A percentile compares a stretch with the other conserved stretches of the same genome.
Conservation (phyloP, 2,797 vertebrate species). For the Acridotheres tristis region DNA sequence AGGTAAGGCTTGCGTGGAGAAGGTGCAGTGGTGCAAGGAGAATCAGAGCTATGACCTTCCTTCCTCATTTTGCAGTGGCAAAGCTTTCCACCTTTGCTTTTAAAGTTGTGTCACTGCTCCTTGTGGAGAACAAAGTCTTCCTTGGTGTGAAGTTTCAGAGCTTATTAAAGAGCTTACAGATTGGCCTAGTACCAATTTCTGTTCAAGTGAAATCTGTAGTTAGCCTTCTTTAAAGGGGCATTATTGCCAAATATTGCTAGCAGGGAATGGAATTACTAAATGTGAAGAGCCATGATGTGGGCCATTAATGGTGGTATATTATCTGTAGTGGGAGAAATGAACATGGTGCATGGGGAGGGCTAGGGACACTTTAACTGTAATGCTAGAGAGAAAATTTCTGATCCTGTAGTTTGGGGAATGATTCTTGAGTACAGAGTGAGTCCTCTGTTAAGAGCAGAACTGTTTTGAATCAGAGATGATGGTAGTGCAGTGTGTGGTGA, state of each 20-base stretch:
- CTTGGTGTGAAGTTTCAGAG: not conserved
- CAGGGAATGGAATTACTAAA: not conserved
- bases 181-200: not conserved
- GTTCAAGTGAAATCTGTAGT: constrained; percentile 10
- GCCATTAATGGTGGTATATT: not conserved
- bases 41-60: not conserved
- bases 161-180: not conserved
- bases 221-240: constrained; percentile 1
- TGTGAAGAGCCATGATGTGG: not conserved
- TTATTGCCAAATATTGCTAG: constrained; percentile 10
- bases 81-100: not conserved
- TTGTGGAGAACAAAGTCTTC: not conserved
- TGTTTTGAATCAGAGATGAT: not conserved
- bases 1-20: not conserved
- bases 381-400: not conserved
- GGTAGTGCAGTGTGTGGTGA: not conserved
- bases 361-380: not conserved
- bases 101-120: not conserved
- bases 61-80: not conserved
- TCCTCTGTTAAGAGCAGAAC: not conserved
- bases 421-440: not conserved
- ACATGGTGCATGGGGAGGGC: not conserved
- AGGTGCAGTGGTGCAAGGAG: not conserved
- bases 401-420: not conserved
- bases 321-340: not conserved